Evolutionary conservation across 2,797 vertebrate species (phyloP).

Genomic region (Platyrinchus mystaceus): DNA sequence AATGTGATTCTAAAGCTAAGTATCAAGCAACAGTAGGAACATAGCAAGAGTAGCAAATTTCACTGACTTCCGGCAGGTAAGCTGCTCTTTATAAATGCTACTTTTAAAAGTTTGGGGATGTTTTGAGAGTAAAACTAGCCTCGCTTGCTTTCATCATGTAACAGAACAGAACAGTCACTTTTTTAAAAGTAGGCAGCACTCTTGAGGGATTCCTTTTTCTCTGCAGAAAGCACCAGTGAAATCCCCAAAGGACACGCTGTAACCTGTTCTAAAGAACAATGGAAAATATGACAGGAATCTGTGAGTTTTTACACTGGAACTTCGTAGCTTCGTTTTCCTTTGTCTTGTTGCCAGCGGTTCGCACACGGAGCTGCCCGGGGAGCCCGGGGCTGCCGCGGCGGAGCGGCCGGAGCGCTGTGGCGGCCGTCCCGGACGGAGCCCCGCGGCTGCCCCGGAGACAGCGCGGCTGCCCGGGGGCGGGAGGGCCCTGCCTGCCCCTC

Average conservation of each 20-base stretch:
- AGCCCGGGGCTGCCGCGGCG: too few species aligned
- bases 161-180: background rate
- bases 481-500: background rate
- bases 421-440: background rate
- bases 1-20: background rate
- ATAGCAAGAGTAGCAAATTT: background rate
- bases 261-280: background rate
- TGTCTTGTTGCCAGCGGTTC: accelerated
- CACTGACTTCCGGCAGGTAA: background rate
- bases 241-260: background rate
- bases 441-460: background rate
- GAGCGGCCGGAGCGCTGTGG: background rate
- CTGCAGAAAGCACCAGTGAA: background rate
- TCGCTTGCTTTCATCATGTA: background rate
- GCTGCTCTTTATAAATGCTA: background rate
- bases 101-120: background rate
- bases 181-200: background rate
- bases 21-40: background rate
- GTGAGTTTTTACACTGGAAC: background rate
- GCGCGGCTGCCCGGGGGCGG: background rate
- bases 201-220: background rate
- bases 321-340: background rate
- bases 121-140: background rate
- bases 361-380: background rate
- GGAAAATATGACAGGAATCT: background rate